Percentiles rank a stretch among this genome's conserved stretches.
phyloP scores from a whole-genome alignment of 1,140 invertebrate genomes.

The Pogonus chalceus region DNA sequence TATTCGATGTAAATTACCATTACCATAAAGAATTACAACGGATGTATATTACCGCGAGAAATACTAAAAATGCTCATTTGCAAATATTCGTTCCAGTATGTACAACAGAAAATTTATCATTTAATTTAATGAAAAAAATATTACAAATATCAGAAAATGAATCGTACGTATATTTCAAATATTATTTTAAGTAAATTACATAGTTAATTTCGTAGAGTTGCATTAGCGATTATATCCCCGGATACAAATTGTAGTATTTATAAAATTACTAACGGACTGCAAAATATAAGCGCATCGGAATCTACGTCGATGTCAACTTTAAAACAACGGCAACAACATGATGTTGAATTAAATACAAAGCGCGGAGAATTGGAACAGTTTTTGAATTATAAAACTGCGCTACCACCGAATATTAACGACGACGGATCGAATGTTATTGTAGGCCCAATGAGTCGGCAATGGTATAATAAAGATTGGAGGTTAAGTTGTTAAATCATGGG shows the following conservation, averaged over 20 bases:
- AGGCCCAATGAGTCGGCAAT: too few relatives aligned
- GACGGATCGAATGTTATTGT: too few relatives aligned
- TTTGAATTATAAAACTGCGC: too few relatives aligned
- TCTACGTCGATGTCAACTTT: neutral
- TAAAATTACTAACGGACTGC: neutral
- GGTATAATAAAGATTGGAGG: too few relatives aligned
- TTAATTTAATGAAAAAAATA: neutral
- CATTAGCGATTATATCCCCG: neutral
- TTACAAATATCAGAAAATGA: neutral
- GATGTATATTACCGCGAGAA: neutral
- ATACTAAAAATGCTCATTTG: neutral
- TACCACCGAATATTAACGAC: too few relatives aligned
- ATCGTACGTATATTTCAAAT: neutral
- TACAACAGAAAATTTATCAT: neutral
- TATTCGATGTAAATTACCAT: neutral
- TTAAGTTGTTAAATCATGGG: too few relatives aligned
- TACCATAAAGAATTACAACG: neutral
- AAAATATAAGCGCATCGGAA: neutral
- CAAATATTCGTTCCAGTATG: neutral
- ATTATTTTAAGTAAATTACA: too few relatives aligned
- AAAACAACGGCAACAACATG: neutral
- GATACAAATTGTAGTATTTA: neutral
- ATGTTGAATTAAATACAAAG: neutral
- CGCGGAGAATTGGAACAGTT: neutral
- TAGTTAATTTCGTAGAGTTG: neutral